phyloP scores from a whole-genome alignment of 2,888 invertebrate species.

The Acrobasis consociella region DNA sequence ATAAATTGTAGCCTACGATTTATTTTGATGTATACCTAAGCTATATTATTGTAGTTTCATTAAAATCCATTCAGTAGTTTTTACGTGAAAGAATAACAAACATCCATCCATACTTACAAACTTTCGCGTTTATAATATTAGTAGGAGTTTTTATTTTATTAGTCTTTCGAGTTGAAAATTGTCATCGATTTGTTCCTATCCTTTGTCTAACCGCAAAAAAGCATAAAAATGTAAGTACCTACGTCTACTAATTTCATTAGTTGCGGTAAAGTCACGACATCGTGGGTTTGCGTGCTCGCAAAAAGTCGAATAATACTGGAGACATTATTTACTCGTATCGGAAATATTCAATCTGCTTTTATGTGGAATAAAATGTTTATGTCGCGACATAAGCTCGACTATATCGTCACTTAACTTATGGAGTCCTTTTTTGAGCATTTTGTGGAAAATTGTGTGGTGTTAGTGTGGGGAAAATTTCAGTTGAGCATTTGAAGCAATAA shows the following conservation, averaged over 20 bases:
- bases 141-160: too few relatives aligned
- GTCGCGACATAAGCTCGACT: background rate
- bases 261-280: conserved; percentile 54
- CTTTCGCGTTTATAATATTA: too few relatives aligned
- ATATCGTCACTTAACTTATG: background rate
- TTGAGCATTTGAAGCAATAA: too few relatives aligned
- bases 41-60: too few relatives aligned
- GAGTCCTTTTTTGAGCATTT: background rate
- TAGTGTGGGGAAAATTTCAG: too few relatives aligned
- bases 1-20: too few relatives aligned
- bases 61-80: too few relatives aligned
- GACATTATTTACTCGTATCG: conserved; percentile 30
- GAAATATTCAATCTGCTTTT: conserved; percentile 32
- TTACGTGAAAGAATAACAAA: too few relatives aligned
- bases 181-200: background rate
- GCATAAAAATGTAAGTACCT: conserved; percentile 14
- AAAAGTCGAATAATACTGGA: conserved; percentile 28
- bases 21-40: too few relatives aligned
- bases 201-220: background rate
- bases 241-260: conserved; percentile 68
- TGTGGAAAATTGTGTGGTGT: background rate
- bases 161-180: too few relatives aligned
- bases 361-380: conserved; percentile 12
- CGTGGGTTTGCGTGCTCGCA: conserved; percentile 55
- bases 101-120: too few relatives aligned